phyloP scores from a whole-genome alignment of 2,113 vertebrate species.

The Emydura subglobosa region DNA sequence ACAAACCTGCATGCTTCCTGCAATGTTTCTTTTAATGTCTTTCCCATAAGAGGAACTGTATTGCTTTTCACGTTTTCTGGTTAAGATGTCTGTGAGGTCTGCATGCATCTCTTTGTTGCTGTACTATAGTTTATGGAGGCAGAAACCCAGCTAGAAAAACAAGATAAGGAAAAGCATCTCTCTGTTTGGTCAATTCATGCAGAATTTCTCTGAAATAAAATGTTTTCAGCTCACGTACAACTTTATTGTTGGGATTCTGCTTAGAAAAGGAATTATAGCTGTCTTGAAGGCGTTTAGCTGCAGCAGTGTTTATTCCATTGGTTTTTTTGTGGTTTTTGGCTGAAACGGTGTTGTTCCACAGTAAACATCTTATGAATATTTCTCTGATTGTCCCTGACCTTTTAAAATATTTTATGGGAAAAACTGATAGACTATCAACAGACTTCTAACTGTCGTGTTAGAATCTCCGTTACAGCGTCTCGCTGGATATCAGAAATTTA shows the following conservation, averaged over 20 bases:
- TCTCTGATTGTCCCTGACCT: neutral
- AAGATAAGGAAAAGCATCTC: neutral
- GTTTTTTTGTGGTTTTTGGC: neutral
- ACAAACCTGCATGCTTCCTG: neutral
- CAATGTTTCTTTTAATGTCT: neutral
- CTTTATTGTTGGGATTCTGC: neutral
- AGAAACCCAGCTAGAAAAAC: neutral
- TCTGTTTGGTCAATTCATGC: neutral
- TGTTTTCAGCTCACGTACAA: neutral
- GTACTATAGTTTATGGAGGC: neutral
- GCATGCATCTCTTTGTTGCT: neutral
- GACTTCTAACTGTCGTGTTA: neutral
- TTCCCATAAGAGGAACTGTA: neutral
- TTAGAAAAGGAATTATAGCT: neutral
- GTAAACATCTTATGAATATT: neutral
- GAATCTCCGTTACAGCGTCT: neutral
- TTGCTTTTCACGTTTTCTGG: neutral
- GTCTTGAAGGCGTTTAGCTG: neutral
- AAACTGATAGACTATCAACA: neutral
- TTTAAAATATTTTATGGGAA: neutral
- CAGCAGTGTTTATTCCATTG: neutral
- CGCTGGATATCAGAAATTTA: neutral
- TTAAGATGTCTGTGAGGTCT: neutral
- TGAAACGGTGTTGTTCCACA: neutral
- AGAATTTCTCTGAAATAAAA: neutral